These are phyloP conservation scores for Diplolepis rosae DNA, from an alignment of 2,888 invertebrate genomes.

Conservation along the genomic window DNA sequence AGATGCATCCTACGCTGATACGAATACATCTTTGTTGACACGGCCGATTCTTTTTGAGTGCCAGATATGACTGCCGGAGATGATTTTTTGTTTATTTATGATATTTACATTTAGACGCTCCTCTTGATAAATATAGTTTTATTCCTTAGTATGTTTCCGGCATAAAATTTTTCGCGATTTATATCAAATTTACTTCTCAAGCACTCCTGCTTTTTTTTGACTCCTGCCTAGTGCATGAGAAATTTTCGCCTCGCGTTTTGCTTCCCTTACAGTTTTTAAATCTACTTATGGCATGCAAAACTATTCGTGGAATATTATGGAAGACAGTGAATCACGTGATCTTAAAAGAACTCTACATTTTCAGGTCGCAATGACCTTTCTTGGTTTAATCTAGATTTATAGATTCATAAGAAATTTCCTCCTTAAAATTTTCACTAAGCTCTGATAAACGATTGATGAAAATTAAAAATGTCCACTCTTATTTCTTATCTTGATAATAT, in stretches of 20 bases:
- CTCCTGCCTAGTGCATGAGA: not conserved
- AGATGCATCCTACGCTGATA: conserved; percentile 10
- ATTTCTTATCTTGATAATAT: not conserved
- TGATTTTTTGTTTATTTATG: conserved; percentile 67
- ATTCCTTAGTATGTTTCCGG: conserved; percentile 11
- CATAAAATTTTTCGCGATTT: not conserved
- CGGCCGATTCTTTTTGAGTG: conserved; percentile 58
- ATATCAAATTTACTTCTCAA: conserved; percentile 22
- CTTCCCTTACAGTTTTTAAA: not conserved
- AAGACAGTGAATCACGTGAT: not conserved
- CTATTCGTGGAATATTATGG: not conserved
- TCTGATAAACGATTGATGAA: not conserved
- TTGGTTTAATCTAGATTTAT: not conserved
- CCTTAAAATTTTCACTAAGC: not conserved
- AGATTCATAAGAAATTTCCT: not conserved
- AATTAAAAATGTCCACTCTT: not conserved
- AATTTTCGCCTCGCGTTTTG: not conserved
- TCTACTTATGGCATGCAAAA: conserved; percentile 2
- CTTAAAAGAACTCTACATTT: not conserved
- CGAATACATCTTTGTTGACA: not conserved
- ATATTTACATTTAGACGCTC: conserved; percentile 47
- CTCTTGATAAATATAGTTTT: conserved; percentile 40
- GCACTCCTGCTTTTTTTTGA: conserved; percentile 5
- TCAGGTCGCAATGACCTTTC: not conserved
- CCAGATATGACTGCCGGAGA: conserved; percentile 67